Base-by-base conservation (phyloP, 2,888 invertebrate genomes). In the Chymomyza procnemis region DNA sequence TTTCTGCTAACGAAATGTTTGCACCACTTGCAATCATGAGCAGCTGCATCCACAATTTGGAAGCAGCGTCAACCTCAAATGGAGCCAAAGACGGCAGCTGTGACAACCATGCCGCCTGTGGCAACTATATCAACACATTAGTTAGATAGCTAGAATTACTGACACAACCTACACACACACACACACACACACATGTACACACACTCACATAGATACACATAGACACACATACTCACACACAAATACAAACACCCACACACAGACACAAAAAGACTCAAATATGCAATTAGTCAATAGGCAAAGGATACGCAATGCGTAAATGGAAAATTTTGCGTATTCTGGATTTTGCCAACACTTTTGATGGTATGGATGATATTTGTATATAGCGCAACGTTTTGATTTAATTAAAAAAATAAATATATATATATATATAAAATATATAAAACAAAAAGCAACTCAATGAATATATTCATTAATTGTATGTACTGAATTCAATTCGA, bases 61-160 rank as follows among this genome's bases (percentile, higher is more conserved):
- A 52, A 14, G 54, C 62, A 67, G 16, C 57, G 57, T 18, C 34
- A 41, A 41, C 34, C 34, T 41, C 34, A 41, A 60, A 48, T 21
- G 48, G 22, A n/a, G 52, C 5, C n/a, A 41, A 55, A 41, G 47
- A 21, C 67, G 34, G 52, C 58, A 16, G 46, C 59, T 18, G 14
- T 54, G 72, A 66, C 69, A 69, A 54, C 30, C 12, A 55, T 54
- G 60, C 48, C 48, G n/a, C 62, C 74, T 71, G 77, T 74, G 79
- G 77, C 87, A 86, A 81, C 82, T 87, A 89, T 89, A 89, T 89
- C 89, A 82, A 74, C 74, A 86, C 78, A 86, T 86, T 89, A 89
- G 89, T 82, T 88, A 87, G 88, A 79, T 79, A 75, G 87, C 79
- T 80, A 85, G 79, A 66, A 71, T 71, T 80, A 75, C 73, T 66